phyloP scores from a whole-genome alignment of 2,888 invertebrate species.

The Drosophila meridiana region DNA sequence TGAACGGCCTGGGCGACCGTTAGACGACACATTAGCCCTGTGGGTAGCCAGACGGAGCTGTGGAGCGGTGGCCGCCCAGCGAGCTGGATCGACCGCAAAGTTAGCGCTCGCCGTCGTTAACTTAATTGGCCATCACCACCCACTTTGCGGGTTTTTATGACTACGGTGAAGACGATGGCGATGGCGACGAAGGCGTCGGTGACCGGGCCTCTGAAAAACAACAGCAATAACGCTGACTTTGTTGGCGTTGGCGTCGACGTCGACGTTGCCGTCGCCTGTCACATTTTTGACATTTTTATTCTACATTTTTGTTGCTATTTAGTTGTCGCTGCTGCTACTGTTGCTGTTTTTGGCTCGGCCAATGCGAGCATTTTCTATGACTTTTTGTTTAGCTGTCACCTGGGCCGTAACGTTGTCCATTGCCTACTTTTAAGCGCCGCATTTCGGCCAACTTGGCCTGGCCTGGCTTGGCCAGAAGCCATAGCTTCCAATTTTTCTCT shows the following conservation, averaged over 20 bases:
- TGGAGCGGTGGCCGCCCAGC: slow-evolving; percentile 39
- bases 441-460: slow-evolving; percentile 18
- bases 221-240: slow-evolving; percentile 43
- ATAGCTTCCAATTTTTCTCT: slow-evolving; percentile 37
- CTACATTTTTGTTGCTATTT: slow-evolving; percentile 67
- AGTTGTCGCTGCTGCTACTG: slow-evolving; percentile 35
- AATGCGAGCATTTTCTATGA: slow-evolving; percentile 59
- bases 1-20: slow-evolving; percentile 48
- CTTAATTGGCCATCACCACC: slow-evolving; percentile 78
- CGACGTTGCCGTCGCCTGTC: slow-evolving; percentile 64
- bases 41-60: slow-evolving; percentile 28
- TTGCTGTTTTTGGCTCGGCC: slow-evolving; percentile 23
- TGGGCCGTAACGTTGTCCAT: slow-evolving; percentile 66
- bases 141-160: slow-evolving; percentile 79
- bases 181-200: slow-evolving; percentile 21
- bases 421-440: slow-evolving; percentile 66
- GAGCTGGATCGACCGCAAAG: slow-evolving; percentile 70
- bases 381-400: slow-evolving; percentile 69
- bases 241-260: slow-evolving; percentile 40
- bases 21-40: slow-evolving; percentile 55
- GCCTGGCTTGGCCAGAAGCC: slow-evolving; percentile 4
- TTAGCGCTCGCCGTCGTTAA: slow-evolving; percentile 77
- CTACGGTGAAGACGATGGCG: slow-evolving; percentile 41
- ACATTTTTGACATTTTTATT: slow-evolving; percentile 81
- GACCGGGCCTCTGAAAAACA: slow-evolving; percentile 43